Base-by-base conservation (phyloP, 2,888 invertebrate genomes). In the Heliconius charithonia region DNA sequence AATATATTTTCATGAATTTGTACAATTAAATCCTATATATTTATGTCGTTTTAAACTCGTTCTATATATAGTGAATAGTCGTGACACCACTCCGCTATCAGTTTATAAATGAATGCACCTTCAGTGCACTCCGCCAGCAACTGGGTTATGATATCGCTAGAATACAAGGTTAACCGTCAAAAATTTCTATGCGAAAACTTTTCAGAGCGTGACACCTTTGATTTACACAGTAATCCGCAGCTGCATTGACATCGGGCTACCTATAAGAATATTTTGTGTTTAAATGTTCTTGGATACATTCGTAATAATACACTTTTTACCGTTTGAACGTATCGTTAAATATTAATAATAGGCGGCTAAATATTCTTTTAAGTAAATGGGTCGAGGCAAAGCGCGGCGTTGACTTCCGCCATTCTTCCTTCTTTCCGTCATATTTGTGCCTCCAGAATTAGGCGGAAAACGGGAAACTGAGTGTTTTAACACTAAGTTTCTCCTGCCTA, bases 51-150 rank as follows among this genome's bases (percentile, higher is more conserved):
- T 2, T 65, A 32, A 32, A 62, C 45, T 37, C 22, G 56, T 22
- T 0, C 37, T 10, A 10, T 37, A 37, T 10, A 37, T 10, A 37
- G 37, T 10, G 10, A 10, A 37, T 37, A 56, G 56, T 56, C 56
- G 77, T 65, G 51, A 32, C 66, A 41, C 37, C 72, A 41, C 73
- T 41, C 78, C 65, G 66, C 70, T 79, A 77, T 80, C 77, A 76
- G 77, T 83, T 76, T 77, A 75, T 79, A 75, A 83, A 76, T 66
- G 75, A 77, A 81, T 79, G 78, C 80, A 79, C 73, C 77, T 81
- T 79, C 77, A 75, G 75, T 65, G 81, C 79, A 73, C 81, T 79
- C 73, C 65, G 37, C 51, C 69, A 78, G 65, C 63, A 79, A 76
- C 66, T 79, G 63, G 79, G 76, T 76, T 76, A 79, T 79, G 76